Evolutionary conservation across 1,140 invertebrate genomes (phyloP).

Genomic region (Saccostrea cuccullata): DNA sequence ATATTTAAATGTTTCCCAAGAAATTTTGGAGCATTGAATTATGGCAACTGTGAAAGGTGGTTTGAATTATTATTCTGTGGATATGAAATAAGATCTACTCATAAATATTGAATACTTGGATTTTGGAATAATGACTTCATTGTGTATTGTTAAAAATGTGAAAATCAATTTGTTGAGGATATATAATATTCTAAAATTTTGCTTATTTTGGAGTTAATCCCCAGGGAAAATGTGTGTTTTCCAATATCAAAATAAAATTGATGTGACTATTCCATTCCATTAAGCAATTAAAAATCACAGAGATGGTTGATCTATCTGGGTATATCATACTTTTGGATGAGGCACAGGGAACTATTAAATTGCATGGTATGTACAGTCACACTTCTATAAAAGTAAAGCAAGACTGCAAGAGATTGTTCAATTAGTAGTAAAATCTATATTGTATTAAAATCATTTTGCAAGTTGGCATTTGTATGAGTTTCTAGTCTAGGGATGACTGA

Average conservation of each 20-base stretch:
- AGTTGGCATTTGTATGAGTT: too few relatives aligned
- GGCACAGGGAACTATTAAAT: constrained; percentile 95
- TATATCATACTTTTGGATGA: constrained; percentile 96
- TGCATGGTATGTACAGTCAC: constrained; percentile 88
- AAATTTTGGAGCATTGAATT: background rate
- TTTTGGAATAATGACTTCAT: background rate
- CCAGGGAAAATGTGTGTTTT: background rate
- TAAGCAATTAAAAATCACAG: constrained; percentile 7
- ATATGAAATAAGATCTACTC: background rate
- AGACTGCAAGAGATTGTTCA: too few relatives aligned
- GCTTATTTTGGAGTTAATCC: background rate
- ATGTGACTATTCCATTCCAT: background rate
- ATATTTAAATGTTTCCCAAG: background rate
- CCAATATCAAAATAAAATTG: background rate
- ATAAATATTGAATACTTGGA: background rate
- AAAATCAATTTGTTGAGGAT: too few relatives aligned
- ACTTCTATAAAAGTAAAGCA: too few relatives aligned
- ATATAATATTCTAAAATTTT: background rate
- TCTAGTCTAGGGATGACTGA: too few relatives aligned
- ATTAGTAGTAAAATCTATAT: too few relatives aligned
- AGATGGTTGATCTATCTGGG: constrained; percentile 91
- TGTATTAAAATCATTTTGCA: too few relatives aligned
- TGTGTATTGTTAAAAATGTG: too few relatives aligned
- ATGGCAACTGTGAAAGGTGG: background rate
- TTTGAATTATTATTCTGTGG: background rate